These are phyloP conservation scores for Rhinogobius similis DNA, from an alignment of 2,113 vertebrate genomes.

Conservation along the genomic window DNA sequence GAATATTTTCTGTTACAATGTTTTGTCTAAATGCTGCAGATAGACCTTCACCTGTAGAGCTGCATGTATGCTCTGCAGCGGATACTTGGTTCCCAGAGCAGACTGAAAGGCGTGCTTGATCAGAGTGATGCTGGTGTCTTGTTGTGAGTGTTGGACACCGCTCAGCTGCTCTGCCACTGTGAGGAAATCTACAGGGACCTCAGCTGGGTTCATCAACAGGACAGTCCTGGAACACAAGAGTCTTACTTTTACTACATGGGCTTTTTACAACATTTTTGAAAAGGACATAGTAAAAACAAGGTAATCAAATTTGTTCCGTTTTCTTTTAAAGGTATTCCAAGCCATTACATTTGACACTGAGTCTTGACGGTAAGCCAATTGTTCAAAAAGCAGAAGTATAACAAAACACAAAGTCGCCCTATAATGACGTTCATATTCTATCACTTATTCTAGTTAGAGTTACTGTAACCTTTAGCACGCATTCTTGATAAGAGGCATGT, in stretches of 20 bases:
- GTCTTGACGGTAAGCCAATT: neutral
- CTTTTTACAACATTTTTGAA: slow-evolving; percentile 6
- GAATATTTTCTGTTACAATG: neutral
- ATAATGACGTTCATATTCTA: neutral
- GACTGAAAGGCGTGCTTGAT: slow-evolving; percentile 92
- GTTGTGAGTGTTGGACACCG: slow-evolving; percentile 64
- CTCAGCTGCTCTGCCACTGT: slow-evolving; percentile 86
- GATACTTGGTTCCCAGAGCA: slow-evolving; percentile 80
- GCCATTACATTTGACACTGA: neutral
- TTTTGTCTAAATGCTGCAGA: neutral
- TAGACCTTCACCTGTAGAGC: slow-evolving; percentile 80
- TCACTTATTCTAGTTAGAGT: neutral
- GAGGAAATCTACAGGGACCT: slow-evolving; percentile 87
- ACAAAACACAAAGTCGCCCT: neutral
- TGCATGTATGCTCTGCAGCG: slow-evolving; percentile 75
- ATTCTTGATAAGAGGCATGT: no score
- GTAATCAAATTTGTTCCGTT: neutral
- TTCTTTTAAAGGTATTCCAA: neutral
- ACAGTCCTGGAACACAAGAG: slow-evolving; percentile 82
- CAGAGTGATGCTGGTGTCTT: slow-evolving; percentile 76
- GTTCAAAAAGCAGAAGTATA: slow-evolving; percentile 26
- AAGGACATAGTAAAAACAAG: neutral
- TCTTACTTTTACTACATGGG: neutral
- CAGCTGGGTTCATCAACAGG: slow-evolving; percentile 86
- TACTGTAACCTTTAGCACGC: neutral